A percentile compares a stretch with the other conserved stretches of the same genome.
Evolutionary conservation across 1,140 invertebrate genomes (phyloP).

Genomic region (Neotoxoptera formosana): DNA sequence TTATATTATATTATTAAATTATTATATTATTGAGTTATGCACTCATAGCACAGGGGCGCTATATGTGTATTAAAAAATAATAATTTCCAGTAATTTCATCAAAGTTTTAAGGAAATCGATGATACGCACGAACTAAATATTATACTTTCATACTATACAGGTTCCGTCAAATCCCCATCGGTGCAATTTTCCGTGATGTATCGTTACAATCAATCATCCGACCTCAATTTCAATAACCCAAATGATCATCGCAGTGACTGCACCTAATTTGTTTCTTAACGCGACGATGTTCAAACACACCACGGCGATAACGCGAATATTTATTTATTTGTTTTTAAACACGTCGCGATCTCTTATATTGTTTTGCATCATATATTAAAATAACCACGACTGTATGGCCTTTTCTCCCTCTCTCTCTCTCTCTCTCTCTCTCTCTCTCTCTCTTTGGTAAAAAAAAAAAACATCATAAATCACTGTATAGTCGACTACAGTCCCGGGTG

Average conservation of each 20-base stretch:
- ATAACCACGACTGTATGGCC: not conserved
- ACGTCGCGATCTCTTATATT: not conserved
- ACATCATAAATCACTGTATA: not conserved
- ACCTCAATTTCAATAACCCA: not conserved
- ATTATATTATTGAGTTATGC: no score
- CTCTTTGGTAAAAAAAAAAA: not conserved
- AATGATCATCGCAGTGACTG: not conserved
- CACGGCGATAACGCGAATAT: not conserved
- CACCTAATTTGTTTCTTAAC: slow-evolving; percentile 6
- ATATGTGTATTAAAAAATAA: not conserved
- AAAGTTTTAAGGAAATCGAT: not conserved
- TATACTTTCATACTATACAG: not conserved
- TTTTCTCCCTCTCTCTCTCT: not conserved
- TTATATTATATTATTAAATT: no score
- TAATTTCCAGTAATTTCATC: not conserved
- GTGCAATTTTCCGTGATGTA: not conserved
- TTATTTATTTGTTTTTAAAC: not conserved
- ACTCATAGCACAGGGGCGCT: not conserved
- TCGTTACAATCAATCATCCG: slow-evolving; percentile 9
- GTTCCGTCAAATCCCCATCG: not conserved
- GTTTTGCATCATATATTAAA: not conserved
- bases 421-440: no score
- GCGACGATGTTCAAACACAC: not conserved
- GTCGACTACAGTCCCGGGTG: not conserved
- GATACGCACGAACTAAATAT: not conserved